Conservation (phyloP, 2,888 invertebrate species). For the Tetramorium bicarinatum region DNA sequence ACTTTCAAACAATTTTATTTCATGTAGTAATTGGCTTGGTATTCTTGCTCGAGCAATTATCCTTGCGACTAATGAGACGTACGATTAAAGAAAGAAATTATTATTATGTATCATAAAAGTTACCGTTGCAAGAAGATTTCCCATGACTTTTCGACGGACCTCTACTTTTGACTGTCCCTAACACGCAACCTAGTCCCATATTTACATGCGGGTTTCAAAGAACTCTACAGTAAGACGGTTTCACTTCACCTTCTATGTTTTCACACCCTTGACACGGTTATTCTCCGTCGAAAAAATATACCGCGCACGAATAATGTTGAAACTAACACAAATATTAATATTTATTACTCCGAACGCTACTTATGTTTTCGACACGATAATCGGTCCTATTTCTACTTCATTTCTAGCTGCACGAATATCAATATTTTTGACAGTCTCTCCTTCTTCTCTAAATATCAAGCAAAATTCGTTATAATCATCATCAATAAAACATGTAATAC, state of each 20-base stretch:
- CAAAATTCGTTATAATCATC: not conserved
- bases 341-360: not conserved
- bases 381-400: not conserved
- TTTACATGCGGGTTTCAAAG: conserved; percentile 69
- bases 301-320: not conserved
- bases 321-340: not conserved
- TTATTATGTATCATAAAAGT: not conserved
- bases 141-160: conserved; percentile 76
- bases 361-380: not conserved
- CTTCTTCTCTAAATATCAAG: conserved; percentile 1
- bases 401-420: not conserved
- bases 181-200: conserved; percentile 64
- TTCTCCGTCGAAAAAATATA: conserved; percentile 56
- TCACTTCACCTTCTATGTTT: conserved; percentile 60
- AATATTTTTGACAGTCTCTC: not conserved
- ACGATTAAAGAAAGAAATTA: not conserved
- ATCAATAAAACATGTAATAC: not conserved
- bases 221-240: conserved; percentile 67
- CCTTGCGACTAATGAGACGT: not conserved
- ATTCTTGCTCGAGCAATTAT: not conserved
- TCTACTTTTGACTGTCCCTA: conserved; percentile 71
- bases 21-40: not conserved
- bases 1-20: conserved; percentile 28
- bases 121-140: conserved; percentile 79
- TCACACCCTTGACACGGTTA: conserved; percentile 67